Conservation (phyloP, 2,797 vertebrate genomes). For the Micropoecilia bifurca region DNA sequence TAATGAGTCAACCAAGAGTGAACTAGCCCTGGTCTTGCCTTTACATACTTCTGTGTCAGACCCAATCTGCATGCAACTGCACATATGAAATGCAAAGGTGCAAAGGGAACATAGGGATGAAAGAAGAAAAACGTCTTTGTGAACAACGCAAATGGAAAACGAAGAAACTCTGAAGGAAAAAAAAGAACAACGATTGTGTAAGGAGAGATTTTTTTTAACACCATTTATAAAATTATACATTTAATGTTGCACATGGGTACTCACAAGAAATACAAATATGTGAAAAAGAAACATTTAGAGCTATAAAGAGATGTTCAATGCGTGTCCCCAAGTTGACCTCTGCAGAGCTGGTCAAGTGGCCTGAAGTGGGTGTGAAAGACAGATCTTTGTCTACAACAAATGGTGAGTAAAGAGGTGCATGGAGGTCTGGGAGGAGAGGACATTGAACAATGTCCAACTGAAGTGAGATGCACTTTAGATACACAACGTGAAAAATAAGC, state of each 20-base stretch:
- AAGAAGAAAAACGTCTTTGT: constrained; percentile 7
- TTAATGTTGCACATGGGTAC: neutral
- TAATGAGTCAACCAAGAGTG: constrained; percentile 59
- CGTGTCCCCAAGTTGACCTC: constrained; percentile 6
- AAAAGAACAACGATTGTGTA: constrained; percentile 4
- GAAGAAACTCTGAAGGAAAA: neutral
- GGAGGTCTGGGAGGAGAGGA: neutral
- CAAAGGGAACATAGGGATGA: constrained; percentile 21
- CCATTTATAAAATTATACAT: neutral
- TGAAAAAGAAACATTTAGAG: neutral
- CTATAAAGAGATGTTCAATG: constrained; percentile 6
- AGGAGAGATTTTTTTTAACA: neutral
- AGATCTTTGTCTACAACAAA: constrained; percentile 8
- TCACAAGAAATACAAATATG: neutral
- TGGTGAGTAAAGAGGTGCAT: neutral
- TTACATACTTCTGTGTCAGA: constrained; percentile 51
- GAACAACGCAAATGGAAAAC: neutral
- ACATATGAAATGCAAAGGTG: constrained; percentile 24
- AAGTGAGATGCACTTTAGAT: constrained; percentile 3
- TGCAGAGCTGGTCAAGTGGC: constrained; percentile 10
- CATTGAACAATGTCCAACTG: neutral
- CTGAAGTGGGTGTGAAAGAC: neutral
- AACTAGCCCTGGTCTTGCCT: constrained; percentile 42
- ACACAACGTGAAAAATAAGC: neutral
- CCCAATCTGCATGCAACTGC: constrained; percentile 44